Conservation (phyloP, 1,140 invertebrate species). For the Drosophila malerkotliana region DNA sequence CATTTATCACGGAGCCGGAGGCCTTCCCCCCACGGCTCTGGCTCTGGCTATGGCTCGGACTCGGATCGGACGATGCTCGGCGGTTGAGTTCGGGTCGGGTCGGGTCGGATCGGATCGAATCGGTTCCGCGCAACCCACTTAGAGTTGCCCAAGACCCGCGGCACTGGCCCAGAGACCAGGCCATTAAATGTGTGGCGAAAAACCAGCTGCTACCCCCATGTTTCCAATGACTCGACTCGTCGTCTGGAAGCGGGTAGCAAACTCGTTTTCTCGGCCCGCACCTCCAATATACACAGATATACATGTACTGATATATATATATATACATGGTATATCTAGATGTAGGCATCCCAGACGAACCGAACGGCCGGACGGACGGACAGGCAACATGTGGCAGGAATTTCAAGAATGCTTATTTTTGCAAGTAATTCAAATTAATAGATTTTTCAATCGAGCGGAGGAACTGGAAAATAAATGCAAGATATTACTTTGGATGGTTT, state of each 20-base stretch:
- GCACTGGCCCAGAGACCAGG: constrained; percentile 45
- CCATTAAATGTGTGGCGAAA: constrained; percentile 72
- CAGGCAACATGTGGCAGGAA: constrained; percentile 43
- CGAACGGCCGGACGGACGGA: not conserved
- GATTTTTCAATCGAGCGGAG: constrained; percentile 53
- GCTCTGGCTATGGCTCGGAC: constrained; percentile 11
- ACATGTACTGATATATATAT: constrained; percentile 3
- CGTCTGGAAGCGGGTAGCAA: constrained; percentile 73
- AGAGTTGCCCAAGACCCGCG: constrained; percentile 68
- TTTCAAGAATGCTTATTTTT: constrained; percentile 53
- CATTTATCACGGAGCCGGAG: constrained; percentile 66
- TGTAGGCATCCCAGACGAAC: constrained; percentile 11
- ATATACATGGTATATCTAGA: constrained; percentile 1
- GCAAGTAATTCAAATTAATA: constrained; percentile 74
- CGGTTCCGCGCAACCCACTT: constrained; percentile 66
- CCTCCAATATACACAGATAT: constrained; percentile 21
- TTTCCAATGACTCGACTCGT: constrained; percentile 34
- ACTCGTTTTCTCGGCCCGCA: constrained; percentile 52
- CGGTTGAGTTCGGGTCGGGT: not conserved
- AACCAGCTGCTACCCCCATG: constrained; percentile 78
- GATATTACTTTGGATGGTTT: no score
- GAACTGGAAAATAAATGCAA: constrained; percentile 12
- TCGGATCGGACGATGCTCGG: not conserved
- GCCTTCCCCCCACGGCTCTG: constrained; percentile 5
- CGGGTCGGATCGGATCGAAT: constrained; percentile 17